Base-by-base conservation (phyloP, 2,888 invertebrate species). In the Mechanitis messenoides region DNA sequence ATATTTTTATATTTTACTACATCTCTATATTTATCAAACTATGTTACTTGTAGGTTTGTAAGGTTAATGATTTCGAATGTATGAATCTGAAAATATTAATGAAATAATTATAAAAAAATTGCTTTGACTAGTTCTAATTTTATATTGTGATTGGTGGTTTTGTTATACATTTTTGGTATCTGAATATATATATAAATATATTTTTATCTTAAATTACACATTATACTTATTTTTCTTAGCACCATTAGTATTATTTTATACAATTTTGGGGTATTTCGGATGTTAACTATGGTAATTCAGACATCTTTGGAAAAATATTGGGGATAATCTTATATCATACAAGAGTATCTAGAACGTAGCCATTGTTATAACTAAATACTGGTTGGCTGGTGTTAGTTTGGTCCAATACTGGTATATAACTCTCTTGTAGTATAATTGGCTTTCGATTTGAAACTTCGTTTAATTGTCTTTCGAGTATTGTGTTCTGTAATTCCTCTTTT, bases 401-500 rank as follows among this genome's bases (percentile, higher is more conserved):
- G 46, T 89, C 89, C 74, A 90, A 70, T 63, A 88, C 81, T 74
- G 89, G 87, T 74, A 88, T 85, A 60, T 90, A 90, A 59, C 80
- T 89, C 38, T 90, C 90, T 80, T 87, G 85, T 35, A 90, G 72
- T 33, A 87, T 72, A 46, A 90, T 87, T 0, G 90, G 90, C 62
- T 89, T 89, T 64, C 90, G 74, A 76, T 85, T 87, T 0, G 89
- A 87, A 1, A 87, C 79, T 69, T 87, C 90, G 62, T 89, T 87
- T 42, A 89, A 65, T 62, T 89, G 87, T 61, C 79, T 80, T 77
- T 92, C 85, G 72, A 91, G 66, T 75, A 84, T 79, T 67, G 91
- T 69, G 74, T 91, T 84, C 81, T 92, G 85, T 62, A 84, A 68
- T 67, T 91, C 90, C 62, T 90, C 90, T 67, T 90, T 87, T 66